phyloP scores from a whole-genome alignment of 2,888 invertebrate genomes.

The Caenorhabditis afra region DNA sequence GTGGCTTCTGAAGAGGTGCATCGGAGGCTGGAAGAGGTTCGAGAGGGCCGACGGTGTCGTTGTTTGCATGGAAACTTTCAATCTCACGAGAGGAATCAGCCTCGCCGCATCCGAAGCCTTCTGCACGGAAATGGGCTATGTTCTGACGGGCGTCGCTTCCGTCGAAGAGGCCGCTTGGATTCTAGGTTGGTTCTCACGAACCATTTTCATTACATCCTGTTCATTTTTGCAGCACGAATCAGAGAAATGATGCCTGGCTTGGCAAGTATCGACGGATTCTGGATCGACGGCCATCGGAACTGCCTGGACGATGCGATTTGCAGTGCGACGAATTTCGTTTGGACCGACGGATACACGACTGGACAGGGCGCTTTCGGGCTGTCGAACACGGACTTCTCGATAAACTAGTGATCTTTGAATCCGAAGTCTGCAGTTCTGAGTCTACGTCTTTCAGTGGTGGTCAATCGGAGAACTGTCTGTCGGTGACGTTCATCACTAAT shows the following conservation, averaged over 20 bases:
- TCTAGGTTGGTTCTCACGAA: neutral
- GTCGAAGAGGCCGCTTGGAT: neutral
- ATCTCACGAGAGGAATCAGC: neutral
- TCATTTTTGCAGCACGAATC: neutral
- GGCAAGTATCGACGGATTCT: neutral
- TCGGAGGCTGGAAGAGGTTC: slow-evolving; percentile 20
- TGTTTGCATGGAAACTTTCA: slow-evolving; percentile 19
- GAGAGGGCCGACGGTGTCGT: neutral
- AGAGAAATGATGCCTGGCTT: neutral
- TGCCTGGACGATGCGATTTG: neutral
- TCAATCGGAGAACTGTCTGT: slow-evolving; percentile 12
- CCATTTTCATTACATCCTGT: too few species aligned
- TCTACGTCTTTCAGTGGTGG: neutral
- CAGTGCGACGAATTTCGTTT: neutral
- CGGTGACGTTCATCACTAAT: neutral
- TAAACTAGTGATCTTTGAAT: too few species aligned
- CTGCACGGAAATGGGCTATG: slow-evolving; percentile 4
- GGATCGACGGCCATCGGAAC: slow-evolving; percentile 10
- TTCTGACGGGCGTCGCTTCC: neutral
- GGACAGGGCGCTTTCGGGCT: neutral
- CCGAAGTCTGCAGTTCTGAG: too few species aligned
- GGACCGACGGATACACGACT: slow-evolving; percentile 19
- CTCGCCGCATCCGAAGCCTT: neutral
- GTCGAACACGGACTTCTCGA: neutral
- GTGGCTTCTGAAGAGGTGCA: slow-evolving; percentile 9